Conservation (phyloP, 2,113 vertebrate genomes). For the Labeo catla region DNA sequence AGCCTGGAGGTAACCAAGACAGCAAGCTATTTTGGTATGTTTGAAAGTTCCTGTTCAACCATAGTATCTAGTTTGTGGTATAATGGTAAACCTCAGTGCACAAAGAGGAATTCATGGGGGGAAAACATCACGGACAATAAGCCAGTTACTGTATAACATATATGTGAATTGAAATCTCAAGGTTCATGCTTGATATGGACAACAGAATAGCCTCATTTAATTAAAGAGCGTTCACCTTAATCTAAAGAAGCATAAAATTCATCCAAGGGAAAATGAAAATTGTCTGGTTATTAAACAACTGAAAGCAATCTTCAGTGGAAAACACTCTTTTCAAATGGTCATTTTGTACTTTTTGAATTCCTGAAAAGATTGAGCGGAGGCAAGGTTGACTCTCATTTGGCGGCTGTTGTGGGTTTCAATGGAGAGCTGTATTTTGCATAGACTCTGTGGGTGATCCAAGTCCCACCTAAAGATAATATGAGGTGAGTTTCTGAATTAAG, state of each 20-base stretch:
- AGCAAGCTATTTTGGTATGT: background rate
- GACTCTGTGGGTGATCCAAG: background rate
- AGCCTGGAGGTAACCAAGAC: background rate
- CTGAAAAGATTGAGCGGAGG: background rate
- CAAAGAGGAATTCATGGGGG: background rate
- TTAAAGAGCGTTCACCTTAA: background rate
- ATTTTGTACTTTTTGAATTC: background rate
- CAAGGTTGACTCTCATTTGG: background rate
- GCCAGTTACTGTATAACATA: background rate
- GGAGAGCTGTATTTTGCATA: constrained; percentile 17
- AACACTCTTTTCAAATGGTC: background rate
- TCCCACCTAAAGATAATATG: background rate
- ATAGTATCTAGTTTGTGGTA: background rate
- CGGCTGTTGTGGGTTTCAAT: background rate
- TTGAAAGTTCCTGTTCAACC: background rate
- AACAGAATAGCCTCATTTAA: background rate
- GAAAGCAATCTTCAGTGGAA: background rate
- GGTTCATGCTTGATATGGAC: background rate
- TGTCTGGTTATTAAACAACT: background rate
- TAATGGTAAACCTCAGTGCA: background rate
- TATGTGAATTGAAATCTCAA: background rate
- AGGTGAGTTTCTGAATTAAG: constrained; percentile 24
- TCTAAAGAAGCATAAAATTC: background rate
- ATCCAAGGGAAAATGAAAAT: background rate
- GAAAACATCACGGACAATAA: background rate